Conservation (phyloP, 2,113 vertebrate genomes). For the Bostrychus sinensis region DNA sequence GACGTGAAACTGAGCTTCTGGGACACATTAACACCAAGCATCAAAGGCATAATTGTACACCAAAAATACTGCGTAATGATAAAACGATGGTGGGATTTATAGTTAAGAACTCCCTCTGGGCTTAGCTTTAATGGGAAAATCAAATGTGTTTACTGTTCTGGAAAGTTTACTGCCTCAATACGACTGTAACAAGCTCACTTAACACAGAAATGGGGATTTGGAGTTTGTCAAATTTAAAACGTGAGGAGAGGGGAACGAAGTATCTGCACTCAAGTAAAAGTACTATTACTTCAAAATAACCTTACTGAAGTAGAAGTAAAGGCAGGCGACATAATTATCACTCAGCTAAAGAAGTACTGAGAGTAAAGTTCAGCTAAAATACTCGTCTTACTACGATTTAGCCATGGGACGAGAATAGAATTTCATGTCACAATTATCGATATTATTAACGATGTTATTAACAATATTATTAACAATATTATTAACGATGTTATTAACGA, state of each 20-base stretch:
- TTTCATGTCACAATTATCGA: no score
- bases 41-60: conserved; percentile 31
- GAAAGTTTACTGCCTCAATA: conserved; percentile 29
- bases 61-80: conserved; percentile 31
- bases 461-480: no score
- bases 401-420: no score
- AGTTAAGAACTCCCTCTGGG: conserved; percentile 6
- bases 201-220: conserved; percentile 2
- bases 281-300: background rate
- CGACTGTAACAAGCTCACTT: conserved; percentile 2
- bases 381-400: no score
- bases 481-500: no score
- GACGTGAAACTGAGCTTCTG: conserved; percentile 31
- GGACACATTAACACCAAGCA: conserved; percentile 24
- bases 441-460: no score
- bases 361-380: no score
- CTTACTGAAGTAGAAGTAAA: no score
- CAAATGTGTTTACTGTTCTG: conserved; percentile 42
- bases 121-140: conserved; percentile 34
- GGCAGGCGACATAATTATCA: no score
- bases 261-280: background rate
- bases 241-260: background rate
- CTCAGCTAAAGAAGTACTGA: no score
- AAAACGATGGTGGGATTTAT: conserved; percentile 30
- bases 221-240: background rate